Base-by-base conservation (phyloP, 2,888 invertebrate genomes). In the Nomada flava region DNA sequence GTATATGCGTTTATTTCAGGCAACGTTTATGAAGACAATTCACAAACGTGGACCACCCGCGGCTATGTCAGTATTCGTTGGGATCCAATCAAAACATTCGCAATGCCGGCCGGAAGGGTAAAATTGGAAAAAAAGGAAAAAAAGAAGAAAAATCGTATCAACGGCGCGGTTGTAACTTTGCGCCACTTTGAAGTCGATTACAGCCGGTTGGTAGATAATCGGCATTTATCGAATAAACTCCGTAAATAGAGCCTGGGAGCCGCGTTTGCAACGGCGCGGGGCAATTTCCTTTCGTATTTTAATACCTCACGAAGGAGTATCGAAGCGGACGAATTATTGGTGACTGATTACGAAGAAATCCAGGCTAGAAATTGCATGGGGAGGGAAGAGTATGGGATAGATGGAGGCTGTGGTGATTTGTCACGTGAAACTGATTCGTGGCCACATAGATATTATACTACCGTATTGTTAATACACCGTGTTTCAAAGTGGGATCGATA, bases 11-110 rank as follows among this genome's bases (percentile, higher is more conserved):
- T 36, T 79, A 79, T 79, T 67, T 79, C 65, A 20, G 23, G 64
- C n/a, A 52, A 50, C 78, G 64, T 79, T 79, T 50, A 50, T 11
- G 42, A 70, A 79, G 78, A 79, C 78, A 79, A 79, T 79, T 79
- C 64, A 42, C 78, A 13, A 13, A 62, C 20, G 29, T 20, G 44
- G 29, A 13, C 29, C 57, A 50, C 44, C 69, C 44, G 64, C 29
- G 59, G 69, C 29, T 15, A 50, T 20, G 2, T 18, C 29, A 47
- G n/a, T 29, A 11, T 18, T 15, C 50, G 50, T 47, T 23, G 50
- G 50, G 70, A 71, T 71, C 70, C 65, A 67, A 71, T 78, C 65
- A 67, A 79, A 79, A 79, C 67, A 79, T 79, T 79, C 79, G 79
- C 65, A n/a, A 44, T 36, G 18, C 23, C 13, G 23, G 15, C 20